Percentiles rank a stretch among this genome's conserved stretches.
Evolutionary conservation across 1,140 invertebrate genomes (phyloP).

Genomic region (Bombus ignitus): DNA sequence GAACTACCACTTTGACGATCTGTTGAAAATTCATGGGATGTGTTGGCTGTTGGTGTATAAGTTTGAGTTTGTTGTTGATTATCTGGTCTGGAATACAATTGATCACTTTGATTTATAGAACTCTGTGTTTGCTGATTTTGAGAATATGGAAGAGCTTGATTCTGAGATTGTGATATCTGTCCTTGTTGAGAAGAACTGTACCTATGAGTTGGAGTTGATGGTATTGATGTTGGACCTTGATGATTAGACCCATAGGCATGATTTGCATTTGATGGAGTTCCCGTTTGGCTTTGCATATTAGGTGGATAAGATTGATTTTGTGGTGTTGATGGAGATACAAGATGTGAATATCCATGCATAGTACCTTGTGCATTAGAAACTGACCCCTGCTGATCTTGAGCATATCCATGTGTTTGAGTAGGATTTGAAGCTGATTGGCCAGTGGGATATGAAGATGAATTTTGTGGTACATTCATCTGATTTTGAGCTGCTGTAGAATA

Average conservation of each 20-base stretch:
- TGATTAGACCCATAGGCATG: slow-evolving; percentile 62
- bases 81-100: slow-evolving; percentile 68
- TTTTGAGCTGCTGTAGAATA: slow-evolving; percentile 57
- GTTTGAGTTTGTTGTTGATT: slow-evolving; percentile 66
- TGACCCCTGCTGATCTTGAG: slow-evolving; percentile 64
- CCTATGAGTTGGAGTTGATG: slow-evolving; percentile 61
- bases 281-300: slow-evolving; percentile 54
- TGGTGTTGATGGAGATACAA: slow-evolving; percentile 52
- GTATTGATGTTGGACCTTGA: slow-evolving; percentile 47
- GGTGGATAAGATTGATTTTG: slow-evolving; percentile 66
- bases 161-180: slow-evolving; percentile 62
- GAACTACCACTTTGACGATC: slow-evolving; percentile 63
- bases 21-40: slow-evolving; percentile 65
- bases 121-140: slow-evolving; percentile 59
- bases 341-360: slow-evolving; percentile 70
- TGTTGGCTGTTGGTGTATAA: slow-evolving; percentile 61
- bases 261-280: slow-evolving; percentile 37
- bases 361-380: slow-evolving; percentile 55
- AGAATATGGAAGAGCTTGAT: slow-evolving; percentile 65
- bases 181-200: slow-evolving; percentile 63
- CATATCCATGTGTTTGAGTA: slow-evolving; percentile 65
- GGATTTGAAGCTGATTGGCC: slow-evolving; percentile 54
- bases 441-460: slow-evolving; percentile 46
- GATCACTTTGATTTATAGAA: slow-evolving; percentile 69
- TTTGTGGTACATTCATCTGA: slow-evolving; percentile 59